Conservation (phyloP, 1,140 invertebrate species). For the Phthorimaea operculella region DNA sequence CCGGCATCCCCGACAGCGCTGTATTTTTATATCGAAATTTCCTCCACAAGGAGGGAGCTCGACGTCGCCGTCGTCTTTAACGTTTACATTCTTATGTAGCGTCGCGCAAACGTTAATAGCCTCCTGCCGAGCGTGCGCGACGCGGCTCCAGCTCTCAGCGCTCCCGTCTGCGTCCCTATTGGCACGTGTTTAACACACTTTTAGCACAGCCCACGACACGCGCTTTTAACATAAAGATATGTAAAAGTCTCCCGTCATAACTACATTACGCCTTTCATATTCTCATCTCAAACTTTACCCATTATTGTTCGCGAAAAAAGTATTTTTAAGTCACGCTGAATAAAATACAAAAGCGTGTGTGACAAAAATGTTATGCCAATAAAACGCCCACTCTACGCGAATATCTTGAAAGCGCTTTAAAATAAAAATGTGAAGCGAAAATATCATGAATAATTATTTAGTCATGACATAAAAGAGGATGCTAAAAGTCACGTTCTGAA, state of each 20-base stretch:
- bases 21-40: conserved; percentile 43
- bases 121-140: conserved; percentile 40
- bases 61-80: conserved; percentile 48
- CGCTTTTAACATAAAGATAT: conserved; percentile 50
- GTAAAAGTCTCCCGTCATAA: conserved; percentile 46
- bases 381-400: not conserved
- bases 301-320: conserved; percentile 33
- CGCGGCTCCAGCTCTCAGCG: conserved; percentile 13
- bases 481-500: conserved; percentile 37
- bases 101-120: conserved; percentile 62
- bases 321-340: conserved; percentile 24
- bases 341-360: conserved; percentile 27
- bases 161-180: not conserved
- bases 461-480: conserved; percentile 13
- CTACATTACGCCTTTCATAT: conserved; percentile 54
- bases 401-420: not conserved
- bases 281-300: conserved; percentile 34
- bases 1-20: conserved; percentile 44
- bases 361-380: no score
- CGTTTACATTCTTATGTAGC: conserved; percentile 63
- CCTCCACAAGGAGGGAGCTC: conserved; percentile 20
- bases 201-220: conserved; percentile 14
- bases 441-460: conserved; percentile 7
- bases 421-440: not conserved
- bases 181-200: conserved; percentile 2